Evolutionary conservation across 2,888 invertebrate species (phyloP).

Genomic region (Agonopterix alstromeriana): DNA sequence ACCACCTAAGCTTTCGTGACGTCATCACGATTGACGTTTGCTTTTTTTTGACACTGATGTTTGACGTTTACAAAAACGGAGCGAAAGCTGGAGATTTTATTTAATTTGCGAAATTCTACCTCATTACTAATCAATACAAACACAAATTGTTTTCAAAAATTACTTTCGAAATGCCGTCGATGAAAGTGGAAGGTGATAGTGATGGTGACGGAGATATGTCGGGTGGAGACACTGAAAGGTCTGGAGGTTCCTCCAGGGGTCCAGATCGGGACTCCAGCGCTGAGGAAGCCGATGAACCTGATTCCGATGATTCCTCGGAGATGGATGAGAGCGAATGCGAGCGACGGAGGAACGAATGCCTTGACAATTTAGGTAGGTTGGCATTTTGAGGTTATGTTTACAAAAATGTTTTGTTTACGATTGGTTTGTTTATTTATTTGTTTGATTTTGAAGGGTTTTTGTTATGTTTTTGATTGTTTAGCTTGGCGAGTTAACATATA

Average conservation of each 20-base stretch:
- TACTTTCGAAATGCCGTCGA: constrained; percentile 75
- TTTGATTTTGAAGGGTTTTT: neutral
- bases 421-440: neutral
- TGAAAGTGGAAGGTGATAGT: constrained; percentile 81
- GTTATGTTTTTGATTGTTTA: too few relatives aligned
- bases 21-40: too few relatives aligned
- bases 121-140: neutral
- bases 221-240: constrained; percentile 82
- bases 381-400: constrained; percentile 73
- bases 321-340: constrained; percentile 96
- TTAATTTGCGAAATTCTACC: neutral
- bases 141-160: neutral
- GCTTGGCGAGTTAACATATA: too few relatives aligned
- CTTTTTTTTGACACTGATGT: neutral
- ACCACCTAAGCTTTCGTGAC: too few relatives aligned
- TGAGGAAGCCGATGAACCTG: constrained; percentile 87
- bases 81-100: constrained; percentile 6
- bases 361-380: constrained; percentile 85
- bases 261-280: constrained; percentile 83
- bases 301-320: constrained; percentile 90
- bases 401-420: constrained; percentile 33
- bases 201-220: constrained; percentile 81
- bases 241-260: constrained; percentile 80
- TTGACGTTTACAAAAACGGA: constrained; percentile 11
- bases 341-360: constrained; percentile 85